Evolutionary conservation across 2,113 vertebrate genomes (phyloP).

Genomic region (Casuarius casuarius): DNA sequence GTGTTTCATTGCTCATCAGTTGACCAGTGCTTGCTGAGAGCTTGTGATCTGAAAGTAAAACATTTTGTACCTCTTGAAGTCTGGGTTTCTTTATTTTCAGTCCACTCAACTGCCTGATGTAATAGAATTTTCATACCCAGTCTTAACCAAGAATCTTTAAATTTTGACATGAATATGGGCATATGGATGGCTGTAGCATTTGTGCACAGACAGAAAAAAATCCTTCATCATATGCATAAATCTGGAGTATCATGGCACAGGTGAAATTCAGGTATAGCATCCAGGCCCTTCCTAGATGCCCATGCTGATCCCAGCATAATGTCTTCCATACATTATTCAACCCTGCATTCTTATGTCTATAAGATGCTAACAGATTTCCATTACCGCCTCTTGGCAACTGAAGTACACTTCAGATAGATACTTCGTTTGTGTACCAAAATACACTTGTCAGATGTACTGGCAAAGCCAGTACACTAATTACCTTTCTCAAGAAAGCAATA

Average conservation of each 20-base stretch:
- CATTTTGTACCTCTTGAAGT: neutral
- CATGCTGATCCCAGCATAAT: neutral
- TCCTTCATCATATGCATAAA: neutral
- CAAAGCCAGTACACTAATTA: neutral
- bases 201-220: neutral
- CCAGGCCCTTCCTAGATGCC: neutral
- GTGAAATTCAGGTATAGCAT: neutral
- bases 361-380: neutral
- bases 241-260: neutral
- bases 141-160: neutral
- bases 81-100: neutral
- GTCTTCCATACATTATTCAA: neutral
- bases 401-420: neutral
- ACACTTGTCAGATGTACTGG: neutral
- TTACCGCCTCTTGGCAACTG: neutral
- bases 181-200: neutral
- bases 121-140: neutral
- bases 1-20: neutral
- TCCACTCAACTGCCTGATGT: neutral
- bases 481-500: neutral
- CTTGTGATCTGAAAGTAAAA: neutral
- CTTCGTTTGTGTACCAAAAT: neutral
- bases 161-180: neutral
- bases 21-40: neutral
- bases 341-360: neutral